A percentile compares a stretch with the other conserved stretches of the same genome.
Evolutionary conservation across 2,797 vertebrate genomes (phyloP).

Genomic region (Hyperoplus immaculatus): DNA sequence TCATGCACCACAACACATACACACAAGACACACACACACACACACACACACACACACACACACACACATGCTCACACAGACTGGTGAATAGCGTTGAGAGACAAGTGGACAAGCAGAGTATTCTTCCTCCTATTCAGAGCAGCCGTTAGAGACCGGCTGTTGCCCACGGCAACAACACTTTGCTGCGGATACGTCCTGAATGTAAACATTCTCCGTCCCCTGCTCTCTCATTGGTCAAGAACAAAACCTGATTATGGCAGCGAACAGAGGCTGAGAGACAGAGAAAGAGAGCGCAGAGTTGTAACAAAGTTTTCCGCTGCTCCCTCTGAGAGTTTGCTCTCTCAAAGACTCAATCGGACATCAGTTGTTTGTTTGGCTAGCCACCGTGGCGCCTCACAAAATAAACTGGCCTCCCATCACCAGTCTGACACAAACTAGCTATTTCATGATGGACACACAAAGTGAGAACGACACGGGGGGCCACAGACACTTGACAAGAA

Average conservation of each 20-base stretch:
- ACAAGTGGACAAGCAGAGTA: conserved; percentile 85
- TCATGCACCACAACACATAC: conserved; percentile 4
- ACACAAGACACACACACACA: neutral
- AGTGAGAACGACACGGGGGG: conserved; percentile 63
- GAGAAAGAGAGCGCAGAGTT: conserved; percentile 70
- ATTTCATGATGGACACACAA: conserved; percentile 71
- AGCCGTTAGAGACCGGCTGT: conserved; percentile 80
- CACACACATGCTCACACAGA: conserved; percentile 59
- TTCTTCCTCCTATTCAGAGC: conserved; percentile 84
- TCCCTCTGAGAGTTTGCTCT: conserved; percentile 73
- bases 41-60: conserved; percentile 20
- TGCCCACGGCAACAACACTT: conserved; percentile 82
- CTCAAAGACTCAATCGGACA: conserved; percentile 77
- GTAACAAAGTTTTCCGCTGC: conserved; percentile 80
- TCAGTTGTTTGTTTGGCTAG: conserved; percentile 84
- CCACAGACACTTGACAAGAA: conserved; percentile 63
- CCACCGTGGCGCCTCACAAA: conserved; percentile 81
- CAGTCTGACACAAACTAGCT: conserved; percentile 71
- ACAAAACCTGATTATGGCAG: conserved; percentile 81
- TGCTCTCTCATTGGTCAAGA: conserved; percentile 77
- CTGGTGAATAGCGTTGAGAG: conserved; percentile 77
- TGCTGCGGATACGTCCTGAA: conserved; percentile 82
- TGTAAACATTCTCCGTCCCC: conserved; percentile 84
- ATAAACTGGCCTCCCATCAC: conserved; percentile 70
- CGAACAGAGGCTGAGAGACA: conserved; percentile 67